These are phyloP conservation scores for Spondyliosoma cantharus DNA, from an alignment of 2,797 vertebrate genomes.

Conservation along the genomic window DNA sequence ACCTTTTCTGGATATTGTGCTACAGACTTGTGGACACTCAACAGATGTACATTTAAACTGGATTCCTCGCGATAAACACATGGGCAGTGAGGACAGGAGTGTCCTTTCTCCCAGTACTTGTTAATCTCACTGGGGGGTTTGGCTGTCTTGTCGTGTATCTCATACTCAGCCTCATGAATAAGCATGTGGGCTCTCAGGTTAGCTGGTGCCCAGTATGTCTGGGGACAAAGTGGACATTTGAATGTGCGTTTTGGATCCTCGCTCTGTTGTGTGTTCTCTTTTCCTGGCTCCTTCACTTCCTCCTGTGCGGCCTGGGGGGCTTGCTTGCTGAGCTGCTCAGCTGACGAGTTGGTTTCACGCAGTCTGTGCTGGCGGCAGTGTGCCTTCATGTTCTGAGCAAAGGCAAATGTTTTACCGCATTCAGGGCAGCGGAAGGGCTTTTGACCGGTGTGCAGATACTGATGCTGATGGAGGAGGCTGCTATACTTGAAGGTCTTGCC, in stretches of 20 bases:
- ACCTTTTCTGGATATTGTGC: constrained; percentile 68
- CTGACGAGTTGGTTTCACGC: constrained; percentile 39
- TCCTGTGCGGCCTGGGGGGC: constrained; percentile 44
- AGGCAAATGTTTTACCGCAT: constrained; percentile 85
- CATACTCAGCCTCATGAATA: constrained; percentile 82
- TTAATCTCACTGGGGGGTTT: constrained; percentile 48
- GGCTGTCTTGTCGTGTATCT: constrained; percentile 69
- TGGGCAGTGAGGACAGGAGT: constrained; percentile 82
- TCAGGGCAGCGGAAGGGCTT: constrained; percentile 85
- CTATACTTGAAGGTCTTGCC: constrained; percentile 85
- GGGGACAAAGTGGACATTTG: constrained; percentile 84
- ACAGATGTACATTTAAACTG: constrained; percentile 77
- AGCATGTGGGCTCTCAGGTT: constrained; percentile 84
- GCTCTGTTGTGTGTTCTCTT: constrained; percentile 76
- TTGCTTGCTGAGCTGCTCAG: constrained; percentile 53
- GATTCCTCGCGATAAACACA: constrained; percentile 77
- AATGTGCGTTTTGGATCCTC: constrained; percentile 70
- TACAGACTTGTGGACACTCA: constrained; percentile 76
- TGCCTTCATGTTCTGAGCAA: constrained; percentile 87
- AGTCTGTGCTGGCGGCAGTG: constrained; percentile 85
- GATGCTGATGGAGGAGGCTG: constrained; percentile 87
- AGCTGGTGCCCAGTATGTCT: constrained; percentile 71
- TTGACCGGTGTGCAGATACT: constrained; percentile 86
- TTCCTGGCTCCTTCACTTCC: constrained; percentile 49
- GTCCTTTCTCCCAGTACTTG: constrained; percentile 70